Base-by-base conservation (phyloP, 2,888 invertebrate species). In the Dastarcus helophoroides region DNA sequence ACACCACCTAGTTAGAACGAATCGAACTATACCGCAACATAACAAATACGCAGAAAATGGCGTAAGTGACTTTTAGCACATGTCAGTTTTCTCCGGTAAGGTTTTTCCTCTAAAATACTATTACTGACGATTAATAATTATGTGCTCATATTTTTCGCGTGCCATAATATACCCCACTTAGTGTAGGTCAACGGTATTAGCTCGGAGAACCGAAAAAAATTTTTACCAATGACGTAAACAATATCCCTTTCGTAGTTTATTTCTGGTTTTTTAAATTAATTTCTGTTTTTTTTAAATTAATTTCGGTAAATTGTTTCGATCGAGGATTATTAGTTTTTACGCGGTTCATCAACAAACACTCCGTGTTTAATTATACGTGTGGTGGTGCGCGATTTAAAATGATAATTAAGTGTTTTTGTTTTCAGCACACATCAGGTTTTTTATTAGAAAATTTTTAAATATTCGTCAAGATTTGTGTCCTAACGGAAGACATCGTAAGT, bases 1-100 rank as follows among this genome's bases (percentile, higher is more conserved):
- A n/a, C n/a, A n/a, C n/a, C n/a, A n/a, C n/a, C n/a, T n/a, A n/a
- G n/a, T n/a, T n/a, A n/a, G n/a, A n/a, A n/a, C n/a, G n/a, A n/a
- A n/a, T n/a, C n/a, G n/a, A n/a, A n/a, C n/a, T n/a, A n/a, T n/a
- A n/a, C n/a, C n/a, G n/a, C n/a, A n/a, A n/a, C n/a, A n/a, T n/a
- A n/a, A n/a, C n/a, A n/a, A n/a, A n/a, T n/a, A n/a, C n/a, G n/a
- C 14, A 39, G 44, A 49, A 55, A 56, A 60, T 60, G 60, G 60
- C 58, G 58, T 51, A 40, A 28, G 46, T 48, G 51, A 50, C 43
- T 53, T 55, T 54, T 58, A 58, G 53, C 58, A 58, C 58, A 59
- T 60, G 60, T 56, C 56, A 57, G 45, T 51, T 49, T 48, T 42
- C 50, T 54, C 54, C 53, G 56, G 60, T 59, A 53, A 58, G 58